Base-by-base conservation (phyloP, 2,797 vertebrate species). In the Sebastes vulpes region DNA sequence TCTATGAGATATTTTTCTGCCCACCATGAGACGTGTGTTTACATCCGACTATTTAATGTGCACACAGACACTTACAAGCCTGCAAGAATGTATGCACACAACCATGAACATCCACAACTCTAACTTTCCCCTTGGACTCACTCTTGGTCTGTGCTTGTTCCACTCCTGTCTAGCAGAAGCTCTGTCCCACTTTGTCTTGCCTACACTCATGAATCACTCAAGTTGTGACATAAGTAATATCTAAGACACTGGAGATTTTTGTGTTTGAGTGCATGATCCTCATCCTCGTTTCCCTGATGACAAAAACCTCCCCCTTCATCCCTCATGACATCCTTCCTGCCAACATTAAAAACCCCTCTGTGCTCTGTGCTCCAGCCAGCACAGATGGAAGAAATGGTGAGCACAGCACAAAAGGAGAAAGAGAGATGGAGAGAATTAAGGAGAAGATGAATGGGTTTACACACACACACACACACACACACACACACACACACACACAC, bases 381-480 rank as follows among this genome's bases (percentile, higher is more conserved):
- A 86, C 82, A 84, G 82, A 81, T 83, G 86, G 79, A 77, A 81
- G 74, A 88, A 92, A 81, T 74, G 84, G 78, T 32, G 48, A 84
- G 65, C 66, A 57, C 63, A 81, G 68, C 58, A 86, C 52, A 85
- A 82, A 75, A 46, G 25, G 42, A 80, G 52, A 70, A 11, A 65
- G 64, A 75, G 18, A 65, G 46, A 84, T 61, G 48, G 9, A 67
- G 50, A 82, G 56, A 77, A 75, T 68, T 50, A 69, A 56, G 48
- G 9, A 75, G 65, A 12, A 63, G 54, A 71, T 26, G 35, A 56
- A 38, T 7, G 3, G 26, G 68, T 70, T 77, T 42, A 65, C 18
- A 64, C 54, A 56, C 29, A 64, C 32, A 73, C 21, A 46, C 46
- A 29, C 9, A 38, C 16, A 81, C 18, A 70, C 26, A 64, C 46